Conservation (phyloP, 2,888 invertebrate genomes). For the Osmoderma eremita region DNA sequence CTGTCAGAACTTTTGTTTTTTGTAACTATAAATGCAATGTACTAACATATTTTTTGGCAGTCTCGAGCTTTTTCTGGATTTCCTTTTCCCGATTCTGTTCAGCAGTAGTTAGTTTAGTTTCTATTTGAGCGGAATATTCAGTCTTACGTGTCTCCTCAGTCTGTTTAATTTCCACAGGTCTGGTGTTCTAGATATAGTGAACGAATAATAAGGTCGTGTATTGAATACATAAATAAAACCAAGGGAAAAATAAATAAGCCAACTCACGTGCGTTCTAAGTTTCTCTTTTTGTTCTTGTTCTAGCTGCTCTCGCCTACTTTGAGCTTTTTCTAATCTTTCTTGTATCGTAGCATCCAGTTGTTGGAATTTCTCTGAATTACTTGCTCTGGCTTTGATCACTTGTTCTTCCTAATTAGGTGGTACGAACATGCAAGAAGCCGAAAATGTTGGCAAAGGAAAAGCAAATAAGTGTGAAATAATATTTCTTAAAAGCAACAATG, state of each 20-base stretch:
- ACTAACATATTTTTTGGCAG: conserved; percentile 81
- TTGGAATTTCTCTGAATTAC: conserved; percentile 74
- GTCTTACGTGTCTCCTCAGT: conserved; percentile 59
- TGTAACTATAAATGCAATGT: conserved; percentile 19
- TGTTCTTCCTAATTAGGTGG: conserved; percentile 73
- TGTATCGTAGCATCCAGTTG: conserved; percentile 77
- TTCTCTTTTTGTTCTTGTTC: conserved; percentile 83
- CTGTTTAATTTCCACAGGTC: conserved; percentile 71
- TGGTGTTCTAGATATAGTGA: conserved; percentile 65
- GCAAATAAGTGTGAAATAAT: conserved; percentile 13
- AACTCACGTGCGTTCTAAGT: conserved; percentile 79
- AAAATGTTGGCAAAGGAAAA: conserved; percentile 29
- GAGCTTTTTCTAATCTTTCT: conserved; percentile 74
- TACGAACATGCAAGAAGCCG: conserved; percentile 39
- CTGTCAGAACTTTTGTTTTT: conserved; percentile 1
- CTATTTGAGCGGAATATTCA: conserved; percentile 66
- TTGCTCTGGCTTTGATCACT: conserved; percentile 75
- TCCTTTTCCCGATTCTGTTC: conserved; percentile 87
- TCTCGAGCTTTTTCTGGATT: conserved; percentile 86
- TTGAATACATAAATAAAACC: conserved; percentile 25
- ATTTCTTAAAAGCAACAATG: conserved; percentile 5
- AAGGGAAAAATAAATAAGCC: conserved; percentile 43
- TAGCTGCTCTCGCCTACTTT: conserved; percentile 77
- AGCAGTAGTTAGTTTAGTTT: conserved; percentile 80
- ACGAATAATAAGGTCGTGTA: conserved; percentile 46